phyloP scores from a whole-genome alignment of 2,797 vertebrate species.

The Gobio occitaniae region DNA sequence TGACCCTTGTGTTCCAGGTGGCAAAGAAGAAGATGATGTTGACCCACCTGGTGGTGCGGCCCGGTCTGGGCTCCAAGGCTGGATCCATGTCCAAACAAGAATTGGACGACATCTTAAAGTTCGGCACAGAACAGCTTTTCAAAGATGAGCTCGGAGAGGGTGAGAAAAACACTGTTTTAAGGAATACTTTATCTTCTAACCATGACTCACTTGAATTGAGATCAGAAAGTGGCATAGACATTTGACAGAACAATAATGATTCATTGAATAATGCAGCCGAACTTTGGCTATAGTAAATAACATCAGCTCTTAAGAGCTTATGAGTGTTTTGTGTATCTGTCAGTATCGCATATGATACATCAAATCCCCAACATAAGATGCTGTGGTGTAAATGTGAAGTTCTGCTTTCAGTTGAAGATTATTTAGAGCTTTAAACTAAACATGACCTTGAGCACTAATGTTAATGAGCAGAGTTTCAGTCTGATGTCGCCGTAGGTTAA shows the following conservation, averaged over 20 bases:
- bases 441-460: neutral
- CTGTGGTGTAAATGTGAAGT: neutral
- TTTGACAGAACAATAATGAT: neutral
- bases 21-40: slow-evolving; percentile 99
- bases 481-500: neutral
- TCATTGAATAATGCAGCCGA: neutral
- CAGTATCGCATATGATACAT: neutral
- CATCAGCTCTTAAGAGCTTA: neutral
- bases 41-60: slow-evolving; percentile 96
- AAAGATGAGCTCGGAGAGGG: slow-evolving; percentile 88
- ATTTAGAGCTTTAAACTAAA: neutral
- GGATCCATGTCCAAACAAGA: slow-evolving; percentile 99
- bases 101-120: slow-evolving; percentile 97
- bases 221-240: neutral
- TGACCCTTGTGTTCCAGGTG: slow-evolving; percentile 75
- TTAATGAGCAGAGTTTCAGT: neutral
- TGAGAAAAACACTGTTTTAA: slow-evolving; percentile 10
- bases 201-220: neutral
- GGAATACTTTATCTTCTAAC: neutral
- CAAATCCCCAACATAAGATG: neutral
- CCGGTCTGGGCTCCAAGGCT: slow-evolving; percentile 95
- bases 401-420: neutral
- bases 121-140: slow-evolving; percentile 96
- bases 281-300: neutral
- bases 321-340: neutral